Conservation (phyloP, 2,113 vertebrate species). For the Brachypteracias leptosomus region DNA sequence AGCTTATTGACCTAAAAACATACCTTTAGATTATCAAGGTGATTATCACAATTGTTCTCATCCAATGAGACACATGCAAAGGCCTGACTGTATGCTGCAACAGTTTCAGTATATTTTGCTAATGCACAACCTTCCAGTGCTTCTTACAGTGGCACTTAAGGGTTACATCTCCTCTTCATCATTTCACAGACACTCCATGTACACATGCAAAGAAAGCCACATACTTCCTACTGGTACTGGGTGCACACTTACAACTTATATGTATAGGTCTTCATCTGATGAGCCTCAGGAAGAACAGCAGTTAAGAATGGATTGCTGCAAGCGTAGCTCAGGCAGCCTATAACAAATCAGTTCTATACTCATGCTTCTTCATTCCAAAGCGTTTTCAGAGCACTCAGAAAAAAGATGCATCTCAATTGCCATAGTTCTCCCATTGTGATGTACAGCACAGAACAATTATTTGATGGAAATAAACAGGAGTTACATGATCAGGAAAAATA, state of each 20-base stretch:
- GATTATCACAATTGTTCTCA: neutral
- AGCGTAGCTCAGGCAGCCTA: neutral
- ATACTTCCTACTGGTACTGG: neutral
- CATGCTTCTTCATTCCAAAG: neutral
- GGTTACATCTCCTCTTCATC: neutral
- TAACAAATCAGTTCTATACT: neutral
- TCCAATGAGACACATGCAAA: neutral
- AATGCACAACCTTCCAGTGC: neutral
- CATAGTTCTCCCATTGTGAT: neutral
- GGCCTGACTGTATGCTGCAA: neutral
- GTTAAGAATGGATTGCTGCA: neutral
- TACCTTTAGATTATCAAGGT: neutral
- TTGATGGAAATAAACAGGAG: neutral
- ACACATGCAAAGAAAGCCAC: neutral
- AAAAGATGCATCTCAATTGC: neutral
- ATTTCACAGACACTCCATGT: neutral
- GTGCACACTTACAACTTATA: neutral
- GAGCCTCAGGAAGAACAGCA: neutral
- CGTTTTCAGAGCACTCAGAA: neutral
- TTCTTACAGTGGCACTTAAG: neutral
- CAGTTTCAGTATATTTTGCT: neutral
- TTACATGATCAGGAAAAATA: neutral
- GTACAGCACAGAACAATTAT: neutral
- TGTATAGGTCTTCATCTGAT: neutral
- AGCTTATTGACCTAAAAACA: neutral